A percentile compares a stretch with the other conserved stretches of the same genome.
Evolutionary conservation across 2,888 invertebrate genomes (phyloP).

Genomic region (Scaptomyza polygonia): DNA sequence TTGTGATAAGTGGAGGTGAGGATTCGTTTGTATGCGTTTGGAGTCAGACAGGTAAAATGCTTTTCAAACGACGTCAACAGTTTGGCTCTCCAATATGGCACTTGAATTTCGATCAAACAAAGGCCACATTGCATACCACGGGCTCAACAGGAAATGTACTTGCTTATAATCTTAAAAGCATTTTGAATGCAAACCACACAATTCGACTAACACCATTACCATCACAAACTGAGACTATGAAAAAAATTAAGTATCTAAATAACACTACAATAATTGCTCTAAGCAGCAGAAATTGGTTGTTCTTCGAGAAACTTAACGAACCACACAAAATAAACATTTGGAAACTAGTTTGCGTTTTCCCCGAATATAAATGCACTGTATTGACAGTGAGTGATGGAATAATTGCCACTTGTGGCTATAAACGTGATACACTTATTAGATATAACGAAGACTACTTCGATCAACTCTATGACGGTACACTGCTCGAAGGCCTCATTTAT

Average conservation of each 20-base stretch:
- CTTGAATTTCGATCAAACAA: slow-evolving; percentile 86
- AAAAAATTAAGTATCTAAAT: slow-evolving; percentile 79
- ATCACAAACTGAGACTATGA: slow-evolving; percentile 64
- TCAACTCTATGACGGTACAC: slow-evolving; percentile 83
- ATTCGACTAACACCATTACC: slow-evolving; percentile 19
- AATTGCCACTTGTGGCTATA: slow-evolving; percentile 86
- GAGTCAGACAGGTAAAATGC: slow-evolving; percentile 86
- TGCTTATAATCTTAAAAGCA: slow-evolving; percentile 43
- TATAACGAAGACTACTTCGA: slow-evolving; percentile 80
- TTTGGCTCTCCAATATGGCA: slow-evolving; percentile 92
- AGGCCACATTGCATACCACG: slow-evolving; percentile 87
- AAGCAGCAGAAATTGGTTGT: slow-evolving; percentile 77
- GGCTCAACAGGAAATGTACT: slow-evolving; percentile 89
- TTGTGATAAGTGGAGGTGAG: slow-evolving; percentile 87
- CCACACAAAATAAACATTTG: slow-evolving; percentile 42
- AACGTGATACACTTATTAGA: slow-evolving; percentile 85
- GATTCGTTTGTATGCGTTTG: slow-evolving; percentile 90
- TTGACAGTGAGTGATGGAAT: slow-evolving; percentile 83
- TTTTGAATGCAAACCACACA: slow-evolving; percentile 22
- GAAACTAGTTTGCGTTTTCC: slow-evolving; percentile 54
- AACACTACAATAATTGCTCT: slow-evolving; percentile 68
- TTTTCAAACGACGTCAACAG: slow-evolving; percentile 88
- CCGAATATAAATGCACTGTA: slow-evolving; percentile 79
- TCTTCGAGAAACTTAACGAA: slow-evolving; percentile 35
- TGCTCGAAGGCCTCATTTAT: slow-evolving; percentile 86